A percentile compares a stretch with the other conserved stretches of the same genome.
phyloP scores from a whole-genome alignment of 1,140 invertebrate species.

The Dendrolimus punctatus region DNA sequence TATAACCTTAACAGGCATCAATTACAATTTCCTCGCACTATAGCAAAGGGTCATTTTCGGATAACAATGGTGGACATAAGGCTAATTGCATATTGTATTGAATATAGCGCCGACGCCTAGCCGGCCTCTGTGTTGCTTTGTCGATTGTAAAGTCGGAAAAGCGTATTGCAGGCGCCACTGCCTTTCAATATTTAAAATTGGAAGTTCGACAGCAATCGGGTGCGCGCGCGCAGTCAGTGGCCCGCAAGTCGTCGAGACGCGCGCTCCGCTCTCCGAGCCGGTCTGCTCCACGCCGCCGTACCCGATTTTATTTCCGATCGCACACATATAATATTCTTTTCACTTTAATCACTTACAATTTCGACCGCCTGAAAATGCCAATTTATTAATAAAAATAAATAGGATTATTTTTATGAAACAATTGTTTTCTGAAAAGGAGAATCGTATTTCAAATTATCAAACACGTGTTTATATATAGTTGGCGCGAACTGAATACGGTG shows the following conservation, averaged over 20 bases:
- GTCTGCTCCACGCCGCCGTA: constrained; percentile 27
- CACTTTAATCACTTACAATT: constrained; percentile 8
- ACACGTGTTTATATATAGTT: constrained; percentile 60
- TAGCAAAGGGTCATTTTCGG: background rate
- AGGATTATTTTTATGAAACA: constrained; percentile 18
- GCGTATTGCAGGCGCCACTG: constrained; percentile 22
- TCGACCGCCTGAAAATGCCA: constrained; percentile 12
- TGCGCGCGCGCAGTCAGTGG: constrained; percentile 52
- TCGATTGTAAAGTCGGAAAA: constrained; percentile 34
- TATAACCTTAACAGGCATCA: too few species aligned
- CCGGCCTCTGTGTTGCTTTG: constrained; percentile 8
- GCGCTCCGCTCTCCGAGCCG: constrained; percentile 45
- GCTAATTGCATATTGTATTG: constrained; percentile 1
- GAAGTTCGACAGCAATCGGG: constrained; percentile 34
- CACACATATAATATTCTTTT: constrained; percentile 14
- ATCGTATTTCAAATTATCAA: constrained; percentile 44
- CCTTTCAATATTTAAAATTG: constrained; percentile 53
- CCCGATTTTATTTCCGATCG: constrained; percentile 41
- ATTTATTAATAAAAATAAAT: constrained; percentile 18
- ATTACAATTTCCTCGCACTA: background rate
- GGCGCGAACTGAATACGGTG: constrained; percentile 45
- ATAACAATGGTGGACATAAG: constrained; percentile 1
- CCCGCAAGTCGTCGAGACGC: constrained; percentile 50
- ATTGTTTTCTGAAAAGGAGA: constrained; percentile 21
- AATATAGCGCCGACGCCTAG: background rate